Evolutionary conservation across 1,140 invertebrate species (phyloP), one percentile per base, ranked within the genome.

Genomic region (Phenacoccus solenopsis): DNA sequence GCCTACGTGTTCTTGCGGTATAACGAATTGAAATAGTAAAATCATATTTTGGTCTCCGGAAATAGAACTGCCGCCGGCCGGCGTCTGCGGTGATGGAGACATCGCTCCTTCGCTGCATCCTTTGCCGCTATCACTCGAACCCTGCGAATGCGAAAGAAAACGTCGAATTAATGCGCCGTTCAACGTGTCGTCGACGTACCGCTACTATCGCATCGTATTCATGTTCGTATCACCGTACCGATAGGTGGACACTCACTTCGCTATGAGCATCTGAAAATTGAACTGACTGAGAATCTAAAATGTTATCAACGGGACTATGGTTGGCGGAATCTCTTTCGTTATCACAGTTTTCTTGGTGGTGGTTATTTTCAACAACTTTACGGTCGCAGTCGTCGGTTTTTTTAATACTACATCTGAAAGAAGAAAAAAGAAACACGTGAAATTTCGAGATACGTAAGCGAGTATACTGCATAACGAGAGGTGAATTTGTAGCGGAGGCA

Each of bases 1-100:
- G 12, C 94, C 94, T 72, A 94, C 92, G 61, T 94, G 77, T 59
- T 82, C 78, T 74, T 87, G 85, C 9, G 91, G 89, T 74, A 96
- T 86, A 73, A 87, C 82, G 80, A 96, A 96, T 38, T 71, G 57
- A 49, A 22, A 28, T 64, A 30, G 38, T 27, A 67, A 68, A 28
- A 35, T 35, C 20, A 69, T 59, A 59, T 30, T 67, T 70, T 69
- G 25, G 69, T 76, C 75, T 30, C 74, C 75, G 21, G 76, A 72
- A 9, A 76, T 61, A 24, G 72, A 74, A 35, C 71, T 74, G n/a
- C 75, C 74, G 57, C 74, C 72, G 22, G 73, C 76, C 10, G 76
- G 74, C 7, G 74, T 77, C n/a, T 73, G 73, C 30, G 84, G 84
- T 69, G 82, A 86, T 1, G 59, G 59, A 20, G 59, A 64, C 59